These are phyloP conservation scores for Corythoichthys haematopterus DNA, from an alignment of 2,113 vertebrate genomes.

Conservation along the genomic window DNA sequence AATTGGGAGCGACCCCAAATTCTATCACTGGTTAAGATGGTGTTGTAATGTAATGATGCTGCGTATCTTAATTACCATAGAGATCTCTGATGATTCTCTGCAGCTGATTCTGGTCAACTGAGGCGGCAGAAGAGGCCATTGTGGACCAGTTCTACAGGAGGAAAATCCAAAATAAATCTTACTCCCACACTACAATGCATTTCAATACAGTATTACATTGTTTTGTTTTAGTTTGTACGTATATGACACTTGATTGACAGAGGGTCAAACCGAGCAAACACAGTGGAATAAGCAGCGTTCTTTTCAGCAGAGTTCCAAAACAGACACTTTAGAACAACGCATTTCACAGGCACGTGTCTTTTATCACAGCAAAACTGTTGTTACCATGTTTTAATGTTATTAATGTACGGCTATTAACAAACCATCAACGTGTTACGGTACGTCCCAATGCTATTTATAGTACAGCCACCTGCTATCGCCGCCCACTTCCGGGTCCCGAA, in stretches of 20 bases:
- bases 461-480: conserved; percentile 50
- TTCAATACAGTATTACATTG: not conserved
- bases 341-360: not conserved
- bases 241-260: not conserved
- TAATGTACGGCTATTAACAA: not conserved
- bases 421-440: not conserved
- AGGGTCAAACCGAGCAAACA: not conserved
- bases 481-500: conserved; percentile 8
- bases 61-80: conserved; percentile 72
- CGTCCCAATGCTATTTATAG: not conserved
- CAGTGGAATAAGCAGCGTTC: not conserved
- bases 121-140: conserved; percentile 74
- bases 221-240: not conserved
- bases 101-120: conserved; percentile 82
- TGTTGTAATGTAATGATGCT: not conserved
- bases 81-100: conserved; percentile 91
- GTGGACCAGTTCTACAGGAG: conserved; percentile 10
- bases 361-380: not conserved
- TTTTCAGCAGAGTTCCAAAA: not conserved
- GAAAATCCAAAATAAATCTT: not conserved
- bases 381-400: not conserved
- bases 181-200: not conserved
- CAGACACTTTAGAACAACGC: not conserved
- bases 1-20: too few relatives aligned
- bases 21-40: not conserved